Evolutionary conservation across 2,797 vertebrate species (phyloP).

Genomic region (Natrix natrix): DNA sequence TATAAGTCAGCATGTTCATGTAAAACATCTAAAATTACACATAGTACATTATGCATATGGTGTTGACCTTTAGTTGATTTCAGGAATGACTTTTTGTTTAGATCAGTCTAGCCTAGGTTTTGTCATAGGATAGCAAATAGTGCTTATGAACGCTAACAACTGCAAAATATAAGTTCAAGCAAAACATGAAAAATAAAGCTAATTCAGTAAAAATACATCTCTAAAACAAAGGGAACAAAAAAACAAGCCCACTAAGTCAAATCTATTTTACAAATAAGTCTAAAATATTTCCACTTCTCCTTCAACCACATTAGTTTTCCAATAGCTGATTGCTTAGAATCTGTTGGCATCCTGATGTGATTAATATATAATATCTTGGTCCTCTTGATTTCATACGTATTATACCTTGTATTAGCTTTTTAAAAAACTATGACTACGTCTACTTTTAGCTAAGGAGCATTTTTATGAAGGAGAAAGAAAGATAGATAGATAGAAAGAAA

Average conservation of each 20-base stretch:
- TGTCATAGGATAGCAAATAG: not conserved
- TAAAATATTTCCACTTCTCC: not conserved
- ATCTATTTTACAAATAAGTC: fast-evolving
- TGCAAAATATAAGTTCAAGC: not conserved
- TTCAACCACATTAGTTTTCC: fast-evolving
- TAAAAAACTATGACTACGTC: not conserved
- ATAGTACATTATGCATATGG: no score
- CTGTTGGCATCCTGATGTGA: not conserved
- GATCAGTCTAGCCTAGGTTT: not conserved
- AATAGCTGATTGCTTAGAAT: not conserved
- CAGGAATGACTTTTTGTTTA: not conserved
- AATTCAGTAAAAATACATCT: not conserved
- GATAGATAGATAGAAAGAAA: not conserved
- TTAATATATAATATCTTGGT: not conserved
- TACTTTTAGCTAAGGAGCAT: not conserved
- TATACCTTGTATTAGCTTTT: constrained; percentile 7
- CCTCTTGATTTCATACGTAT: not conserved
- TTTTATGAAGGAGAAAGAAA: not conserved
- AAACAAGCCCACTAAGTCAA: not conserved
- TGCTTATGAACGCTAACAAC: not conserved
- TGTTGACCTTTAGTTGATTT: not conserved
- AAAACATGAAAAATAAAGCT: not conserved
- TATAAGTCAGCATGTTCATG: no score
- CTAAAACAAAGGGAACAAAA: not conserved
- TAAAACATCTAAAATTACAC: not conserved